Conservation (phyloP, 2,888 invertebrate genomes). For the Cephus pulcher region DNA sequence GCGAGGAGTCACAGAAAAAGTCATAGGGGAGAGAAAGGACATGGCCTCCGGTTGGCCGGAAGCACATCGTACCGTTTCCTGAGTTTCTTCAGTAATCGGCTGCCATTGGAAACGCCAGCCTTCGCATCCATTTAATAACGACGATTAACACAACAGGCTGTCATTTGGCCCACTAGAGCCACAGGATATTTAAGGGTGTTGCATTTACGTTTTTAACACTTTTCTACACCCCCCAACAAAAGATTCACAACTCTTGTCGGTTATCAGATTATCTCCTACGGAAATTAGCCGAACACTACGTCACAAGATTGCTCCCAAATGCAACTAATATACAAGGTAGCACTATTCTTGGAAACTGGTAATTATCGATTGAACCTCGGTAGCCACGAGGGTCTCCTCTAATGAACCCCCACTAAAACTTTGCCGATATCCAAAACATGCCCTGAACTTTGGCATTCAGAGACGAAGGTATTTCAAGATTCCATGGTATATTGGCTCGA, state of each 20-base stretch:
- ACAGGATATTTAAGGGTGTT: too few relatives aligned
- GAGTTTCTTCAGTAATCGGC: background rate
- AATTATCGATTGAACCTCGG: conserved; percentile 30
- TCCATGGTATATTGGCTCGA: conserved; percentile 34
- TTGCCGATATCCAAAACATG: conserved; percentile 47
- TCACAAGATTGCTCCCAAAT: too few relatives aligned
- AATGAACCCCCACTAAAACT: conserved; percentile 57
- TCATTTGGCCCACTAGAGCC: too few relatives aligned
- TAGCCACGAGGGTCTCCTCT: conserved; percentile 52
- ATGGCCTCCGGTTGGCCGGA: background rate
- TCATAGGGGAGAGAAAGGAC: conserved; percentile 10
- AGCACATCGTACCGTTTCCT: background rate
- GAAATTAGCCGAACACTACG: too few relatives aligned
- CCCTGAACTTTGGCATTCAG: conserved; percentile 14
- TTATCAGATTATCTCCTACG: too few relatives aligned
- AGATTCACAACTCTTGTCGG: too few relatives aligned
- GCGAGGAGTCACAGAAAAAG: too few relatives aligned
- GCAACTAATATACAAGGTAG: too few relatives aligned
- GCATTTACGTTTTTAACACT: too few relatives aligned
- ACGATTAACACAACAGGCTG: background rate
- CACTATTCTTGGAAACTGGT: conserved; percentile 15
- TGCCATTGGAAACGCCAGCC: background rate
- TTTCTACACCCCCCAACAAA: too few relatives aligned
- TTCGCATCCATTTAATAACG: background rate
- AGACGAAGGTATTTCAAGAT: conserved; percentile 50